Base-by-base conservation (phyloP, 2,888 invertebrate species). In the Chesias legatella region DNA sequence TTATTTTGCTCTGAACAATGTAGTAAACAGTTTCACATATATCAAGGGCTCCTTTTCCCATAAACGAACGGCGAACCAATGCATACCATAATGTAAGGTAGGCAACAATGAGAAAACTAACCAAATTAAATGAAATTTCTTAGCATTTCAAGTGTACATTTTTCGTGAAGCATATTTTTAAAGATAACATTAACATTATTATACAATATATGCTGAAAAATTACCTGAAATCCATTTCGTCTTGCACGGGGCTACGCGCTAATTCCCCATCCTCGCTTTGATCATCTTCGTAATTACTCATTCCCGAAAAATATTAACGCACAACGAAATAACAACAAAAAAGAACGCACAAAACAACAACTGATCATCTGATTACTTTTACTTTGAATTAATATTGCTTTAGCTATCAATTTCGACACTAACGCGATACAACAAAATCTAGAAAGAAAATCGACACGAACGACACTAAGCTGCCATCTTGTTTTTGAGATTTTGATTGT, bases 231-330 rank as follows among this genome's bases (percentile, higher is more conserved):
- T 85, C 88, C 80, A 85, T 90, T 76, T 90, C 89, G 70, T 90
- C 88, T 68, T 88, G 78, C 56, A 90, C 78, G 58, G 95, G 94
- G 74, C 94, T 95, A 67, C 93, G 93, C 60, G 91, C 91, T 73
- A 95, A 89, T 90, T 95, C 95, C 55, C 95, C 95, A 82, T 95
- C 95, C 84, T 95, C 95, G 78, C 94, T 94, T 85, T 93, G 93
- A 69, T 93, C 93, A 71, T 93, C 94, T 46, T 88, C 88, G 74
- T 88, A 88, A 77, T 88, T 88, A 74, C 85, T 88, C 88, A 88
- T 56, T 51, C 48, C 59, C 54, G 22, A 47, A 45, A 39, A 25
- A 30, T 46, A 41, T 37, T 28, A 29, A 17, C 22, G 1, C 38
- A 30, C 11, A 50, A 40, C 38, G 31, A 40, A 44, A 48, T 35